Evolutionary conservation across 2,113 vertebrate species (phyloP).

Genomic region (Crocuta crocuta): DNA sequence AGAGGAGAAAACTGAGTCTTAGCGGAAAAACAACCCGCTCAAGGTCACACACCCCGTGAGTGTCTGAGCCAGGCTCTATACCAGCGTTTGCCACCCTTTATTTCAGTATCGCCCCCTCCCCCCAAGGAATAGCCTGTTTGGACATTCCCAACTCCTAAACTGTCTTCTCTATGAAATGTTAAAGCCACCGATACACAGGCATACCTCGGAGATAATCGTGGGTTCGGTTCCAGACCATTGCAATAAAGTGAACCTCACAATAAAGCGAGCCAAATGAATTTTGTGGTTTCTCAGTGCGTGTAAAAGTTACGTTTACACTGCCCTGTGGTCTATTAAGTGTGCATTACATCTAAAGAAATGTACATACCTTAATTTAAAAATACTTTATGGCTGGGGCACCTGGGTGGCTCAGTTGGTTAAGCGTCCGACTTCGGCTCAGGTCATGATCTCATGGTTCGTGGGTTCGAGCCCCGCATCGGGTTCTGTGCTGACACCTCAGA

Average conservation of each 20-base stretch:
- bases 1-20: neutral
- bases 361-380: neutral
- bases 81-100: neutral
- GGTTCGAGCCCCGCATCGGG: no score
- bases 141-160: neutral
- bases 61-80: neutral
- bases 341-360: neutral
- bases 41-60: neutral
- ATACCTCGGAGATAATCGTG: neutral
- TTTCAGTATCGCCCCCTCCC: neutral
- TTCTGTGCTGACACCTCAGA: no score
- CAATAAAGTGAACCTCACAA: neutral
- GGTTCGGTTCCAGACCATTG: neutral
- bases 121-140: neutral
- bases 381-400: neutral
- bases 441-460: no score
- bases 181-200: neutral
- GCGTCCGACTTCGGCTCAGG: no score
- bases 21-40: neutral
- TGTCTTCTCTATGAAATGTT: neutral
- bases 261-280: neutral
- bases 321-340: neutral
- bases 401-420: no score
- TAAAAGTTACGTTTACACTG: neutral
- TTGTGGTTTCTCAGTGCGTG: neutral